Conservation (phyloP, 2,797 vertebrate species). For the Tiaroga cobitis region DNA sequence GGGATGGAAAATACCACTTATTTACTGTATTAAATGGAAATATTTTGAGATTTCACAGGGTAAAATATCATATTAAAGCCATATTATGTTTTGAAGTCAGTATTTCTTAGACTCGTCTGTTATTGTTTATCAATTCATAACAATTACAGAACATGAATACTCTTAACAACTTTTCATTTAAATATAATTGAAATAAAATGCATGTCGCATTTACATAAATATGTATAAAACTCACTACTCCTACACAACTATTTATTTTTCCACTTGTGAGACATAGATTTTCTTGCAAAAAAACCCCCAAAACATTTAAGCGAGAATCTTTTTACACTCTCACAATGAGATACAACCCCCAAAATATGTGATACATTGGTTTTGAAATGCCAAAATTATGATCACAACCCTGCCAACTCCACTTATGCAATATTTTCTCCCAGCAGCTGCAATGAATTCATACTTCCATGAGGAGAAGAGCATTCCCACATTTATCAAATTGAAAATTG, state of each 20-base stretch:
- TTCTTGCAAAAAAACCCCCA: background rate
- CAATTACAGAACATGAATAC: background rate
- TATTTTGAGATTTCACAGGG: rapidly evolving
- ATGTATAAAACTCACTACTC: background rate
- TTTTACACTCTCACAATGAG: background rate
- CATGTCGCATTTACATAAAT: background rate
- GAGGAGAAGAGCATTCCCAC: conserved; percentile 13
- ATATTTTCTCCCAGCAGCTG: conserved; percentile 14
- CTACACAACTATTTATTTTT: no score
- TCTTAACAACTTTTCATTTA: background rate
- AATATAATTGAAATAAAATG: background rate
- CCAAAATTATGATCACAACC: conserved; percentile 59
- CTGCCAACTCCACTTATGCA: conserved; percentile 68
- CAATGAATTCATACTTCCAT: background rate
- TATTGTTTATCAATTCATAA: background rate
- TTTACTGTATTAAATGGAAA: background rate
- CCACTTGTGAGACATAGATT: background rate
- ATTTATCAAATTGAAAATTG: conserved; percentile 34
- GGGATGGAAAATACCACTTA: background rate
- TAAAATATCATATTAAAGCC: background rate
- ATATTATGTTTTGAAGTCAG: background rate
- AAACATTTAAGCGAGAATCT: background rate
- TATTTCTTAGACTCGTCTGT: background rate
- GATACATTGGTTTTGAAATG: background rate
- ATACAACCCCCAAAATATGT: background rate